Percentiles rank a stretch among this genome's conserved stretches.
These are phyloP conservation scores for Silurus lanzhouensis DNA, from an alignment of 2,797 vertebrate genomes.

Conservation along the genomic window DNA sequence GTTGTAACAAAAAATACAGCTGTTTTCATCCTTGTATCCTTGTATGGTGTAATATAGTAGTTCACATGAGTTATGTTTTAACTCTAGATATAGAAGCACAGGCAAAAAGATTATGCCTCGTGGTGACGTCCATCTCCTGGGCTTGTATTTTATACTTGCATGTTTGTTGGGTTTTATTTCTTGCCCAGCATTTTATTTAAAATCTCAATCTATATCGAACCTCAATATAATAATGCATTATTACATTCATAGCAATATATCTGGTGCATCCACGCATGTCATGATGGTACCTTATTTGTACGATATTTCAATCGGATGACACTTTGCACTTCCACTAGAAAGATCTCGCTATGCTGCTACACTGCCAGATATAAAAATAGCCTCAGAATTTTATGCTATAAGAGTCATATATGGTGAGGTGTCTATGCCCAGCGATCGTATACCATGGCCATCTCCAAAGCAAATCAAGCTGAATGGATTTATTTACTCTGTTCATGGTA, in stretches of 20 bases:
- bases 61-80: background rate
- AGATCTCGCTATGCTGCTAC: background rate
- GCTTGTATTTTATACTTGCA: background rate
- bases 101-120: background rate
- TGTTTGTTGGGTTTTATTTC: background rate
- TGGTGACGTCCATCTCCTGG: background rate
- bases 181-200: background rate
- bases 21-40: too few species aligned
- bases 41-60: too few species aligned
- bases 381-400: background rate
- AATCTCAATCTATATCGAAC: background rate
- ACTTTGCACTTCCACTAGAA: background rate
- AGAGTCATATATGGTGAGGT: background rate
- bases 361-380: background rate
- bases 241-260: background rate
- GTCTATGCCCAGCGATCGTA: background rate
- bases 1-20: too few species aligned
- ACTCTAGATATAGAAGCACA: background rate
- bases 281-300: background rate
- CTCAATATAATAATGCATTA: background rate
- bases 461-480: background rate
- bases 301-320: background rate
- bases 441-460: background rate
- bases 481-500: background rate
- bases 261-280: background rate